Evolutionary conservation across 2,113 vertebrate genomes (phyloP), one percentile per base, ranked within the genome.

Genomic region (Melanostigma gelatinosum): DNA sequence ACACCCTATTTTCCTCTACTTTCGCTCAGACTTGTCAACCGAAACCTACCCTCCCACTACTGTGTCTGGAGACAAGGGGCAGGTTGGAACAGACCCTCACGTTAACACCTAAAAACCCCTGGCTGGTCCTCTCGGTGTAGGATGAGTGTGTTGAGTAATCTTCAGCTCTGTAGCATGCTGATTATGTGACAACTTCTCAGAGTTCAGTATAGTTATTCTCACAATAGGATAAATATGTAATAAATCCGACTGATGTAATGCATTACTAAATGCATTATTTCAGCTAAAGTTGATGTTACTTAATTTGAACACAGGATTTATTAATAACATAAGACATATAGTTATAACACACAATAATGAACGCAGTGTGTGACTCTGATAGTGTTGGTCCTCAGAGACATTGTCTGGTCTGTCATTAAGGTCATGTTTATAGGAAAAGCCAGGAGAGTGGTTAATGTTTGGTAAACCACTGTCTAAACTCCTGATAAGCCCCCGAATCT

Each of bases 11-110:
- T 70, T 63, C 27, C 36, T 61, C 29, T 24, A 80, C 76, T 88
- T 90, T 80, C 50, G 91, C 87, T 91, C 82, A 88, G 90, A 90
- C 90, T 88, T 93, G 91, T 92, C 73, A 85, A 79, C 83, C 88
- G 89, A 93, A 93, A 93, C 92, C 83, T 73, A 2, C 65, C 83
- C 84, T 85, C 90, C 88, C 83, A 89, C 55, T 40, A 74, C 62
- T 72, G 78, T 75, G 50, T 87, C 83, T 83, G 50, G 72, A 87
- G 73, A 91, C 72, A 55, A 42, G 1, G 18, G 79, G 85, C 93
- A 93, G 82, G 93, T 92, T 90, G 63, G 69, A 86, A 93, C 93
- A 93, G 77, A 89, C 84, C 77, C 80, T 81, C 72, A 75, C 5
- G 4, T 75, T 85, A 82, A 75, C 65, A 81, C 65, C 29, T 29